Evolutionary conservation across 30 jellyfish, hydroid and myxozoan species (phyloP), one percentile per base, ranked within the genome.

Genomic region (Mastigias papua): DNA sequence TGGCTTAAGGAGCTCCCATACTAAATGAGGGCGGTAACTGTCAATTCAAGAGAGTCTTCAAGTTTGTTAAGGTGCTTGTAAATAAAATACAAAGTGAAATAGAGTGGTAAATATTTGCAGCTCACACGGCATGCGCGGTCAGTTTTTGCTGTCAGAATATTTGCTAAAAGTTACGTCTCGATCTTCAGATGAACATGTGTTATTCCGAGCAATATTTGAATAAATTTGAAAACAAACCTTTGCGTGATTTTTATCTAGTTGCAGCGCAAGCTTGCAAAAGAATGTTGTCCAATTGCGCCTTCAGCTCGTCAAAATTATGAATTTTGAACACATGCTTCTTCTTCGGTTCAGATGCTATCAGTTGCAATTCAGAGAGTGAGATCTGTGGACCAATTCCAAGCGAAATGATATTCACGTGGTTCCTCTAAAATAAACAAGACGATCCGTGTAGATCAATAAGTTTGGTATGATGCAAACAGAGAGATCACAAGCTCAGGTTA

Each of bases 331-430:
- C 97, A 42, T 90, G 91, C 27, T 65, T 37, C 32, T 60, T 51
- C 26, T 90, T 82, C 29, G 64, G 71, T 63, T 90, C 88, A 25
- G 88, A 34, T 33, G 97, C 97, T 33, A 90, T 90, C 9, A 58
- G 61, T 17, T 26, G 22, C 51, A 90, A 57, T 48, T 90, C 97
- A 34, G 50, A 64, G 21, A 28, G 22, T 17, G 81, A 90, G 48
- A 90, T 76, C 28, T 28, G 48, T 15, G 79, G 64, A 4, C 95
- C 95, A 73, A 90, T 76, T 23, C 97, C 97, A 88, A 90, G 81
- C 26, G 97, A 72, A 31, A 90, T 60, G 34, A 90, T 66, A 17
- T 81, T 90, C 64, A 90, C 95, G 10, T 65, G 68, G 21, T 69
- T 51, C n/a, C 78, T 68, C 83, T 42, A n/a, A 72, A 72, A 69